These are phyloP conservation scores for Eustalomyia histrio DNA, from an alignment of 2,888 invertebrate genomes.

Conservation along the genomic window DNA sequence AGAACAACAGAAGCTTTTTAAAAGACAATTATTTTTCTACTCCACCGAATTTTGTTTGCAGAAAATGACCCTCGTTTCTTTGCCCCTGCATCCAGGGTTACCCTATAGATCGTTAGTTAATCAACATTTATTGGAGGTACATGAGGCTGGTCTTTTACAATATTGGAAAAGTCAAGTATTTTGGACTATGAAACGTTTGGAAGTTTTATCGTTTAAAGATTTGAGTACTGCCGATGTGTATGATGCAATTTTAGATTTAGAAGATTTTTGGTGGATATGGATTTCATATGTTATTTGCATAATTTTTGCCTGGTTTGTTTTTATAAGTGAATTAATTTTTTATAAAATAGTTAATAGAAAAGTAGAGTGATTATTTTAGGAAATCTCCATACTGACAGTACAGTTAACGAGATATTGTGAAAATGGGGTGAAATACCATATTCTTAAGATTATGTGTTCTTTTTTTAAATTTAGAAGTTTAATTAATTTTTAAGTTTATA, in stretches of 20 bases:
- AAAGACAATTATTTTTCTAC: conserved; percentile 41
- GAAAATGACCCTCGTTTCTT: neutral
- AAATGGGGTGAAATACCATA: too few species aligned
- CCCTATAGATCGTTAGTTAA: conserved; percentile 40
- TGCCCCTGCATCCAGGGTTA: conserved; percentile 36
- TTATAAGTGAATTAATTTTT: neutral
- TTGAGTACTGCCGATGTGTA: conserved; percentile 1
- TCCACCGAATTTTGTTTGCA: conserved; percentile 12
- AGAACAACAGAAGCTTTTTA: conserved; percentile 31
- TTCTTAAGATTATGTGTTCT: too few species aligned
- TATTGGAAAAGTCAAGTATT: conserved; percentile 41
- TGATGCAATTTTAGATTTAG: conserved; percentile 12
- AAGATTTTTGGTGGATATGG: conserved; percentile 49
- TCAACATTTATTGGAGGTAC: conserved; percentile 35
- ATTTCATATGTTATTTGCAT: neutral
- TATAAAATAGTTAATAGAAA: neutral
- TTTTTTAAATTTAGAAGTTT: too few species aligned
- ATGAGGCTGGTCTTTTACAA: conserved; percentile 42
- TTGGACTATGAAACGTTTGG: conserved; percentile 27
- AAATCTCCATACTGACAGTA: too few species aligned
- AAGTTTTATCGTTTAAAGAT: conserved; percentile 17
- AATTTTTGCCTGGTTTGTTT: neutral
- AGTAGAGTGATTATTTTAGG: too few species aligned
- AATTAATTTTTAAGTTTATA: too few species aligned
- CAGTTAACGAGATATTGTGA: too few species aligned